Base-by-base conservation (phyloP, 2,888 invertebrate genomes). In the Tipula unca region DNA sequence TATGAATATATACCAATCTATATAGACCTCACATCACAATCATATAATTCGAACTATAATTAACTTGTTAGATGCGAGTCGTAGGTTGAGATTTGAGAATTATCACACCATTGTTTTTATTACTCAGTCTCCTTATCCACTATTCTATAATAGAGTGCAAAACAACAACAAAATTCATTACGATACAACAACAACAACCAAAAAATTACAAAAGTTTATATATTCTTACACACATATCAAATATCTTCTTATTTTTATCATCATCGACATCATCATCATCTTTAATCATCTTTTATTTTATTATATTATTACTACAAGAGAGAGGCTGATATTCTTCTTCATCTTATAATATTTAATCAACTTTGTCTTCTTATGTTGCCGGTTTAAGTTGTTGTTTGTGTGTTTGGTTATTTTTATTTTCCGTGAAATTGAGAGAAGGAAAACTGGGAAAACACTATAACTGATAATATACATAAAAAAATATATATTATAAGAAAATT, bases 401-500 rank as follows among this genome's bases (percentile, higher is more conserved):
- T 69, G 13, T 69, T 69, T 69, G 20, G 25, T 25, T 69, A 69
- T 69, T 69, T 69, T 69, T 25, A 20, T 48, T 25, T 69, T 69
- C 69, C 69, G 69, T 69, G 25, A 69, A 20, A 69, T 25, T 25
- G 69, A 69, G 69, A 69, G 48, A 48, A 69, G 69, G 25, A 69
- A 69, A 69, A 69, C 69, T 69, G 69, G 69, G 69, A 69, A 69
- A 69, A 69, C 48, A 69, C 69, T 69, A 69, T 69, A 69, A 69
- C 25, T 20, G 69, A 69, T 69, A 69, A 69, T 69, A 69, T 69
- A 69, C n/a, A n/a, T n/a, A 20, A 25, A 25, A 20, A 69, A 69
- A 69, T n/a, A n/a, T n/a, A n/a, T n/a, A n/a, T n/a, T n/a, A 69
- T 10, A 69, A 69, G 69, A 25, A 69, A 69, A 69, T 69, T 69